Evolutionary conservation across 1,140 invertebrate species (phyloP), one percentile per base, ranked within the genome.

Genomic region (Trichogramma pretiosum): DNA sequence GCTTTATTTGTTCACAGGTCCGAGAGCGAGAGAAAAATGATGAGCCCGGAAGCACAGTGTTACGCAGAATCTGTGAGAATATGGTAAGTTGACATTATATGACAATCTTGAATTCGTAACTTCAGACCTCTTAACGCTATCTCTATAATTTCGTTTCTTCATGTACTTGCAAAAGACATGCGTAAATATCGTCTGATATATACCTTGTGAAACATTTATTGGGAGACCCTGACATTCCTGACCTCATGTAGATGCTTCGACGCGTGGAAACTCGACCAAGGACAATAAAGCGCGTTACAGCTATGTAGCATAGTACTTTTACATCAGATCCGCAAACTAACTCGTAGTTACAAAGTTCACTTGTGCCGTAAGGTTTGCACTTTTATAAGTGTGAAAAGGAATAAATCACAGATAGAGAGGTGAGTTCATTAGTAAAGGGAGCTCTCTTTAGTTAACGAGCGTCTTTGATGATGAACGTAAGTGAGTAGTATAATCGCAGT

Each of bases 21-120:
- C 32, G 69, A 72, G 40, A 67, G 57, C 48, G 69, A 70, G 22
- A 65, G 68, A 43, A 72, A 70, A 62, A 70, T 72, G 68, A 58
- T 72, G 53, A 72, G 66, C 53, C 65, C 66, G 28, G 69, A 70
- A 55, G 62, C 62, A 32, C 60, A 61, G 40, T 70, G 67, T 56
- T 72, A 70, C 49, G 53, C 67, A 30, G 69, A 72, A 33, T 63
- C 69, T 42, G 65, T 70, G 39, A 65, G 69, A 53, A 60, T 67
- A 55, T 72, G 69, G 69, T 72, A 49, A 68, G 69, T 62, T 18
- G 8, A n/a, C n/a, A n/a, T n/a, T n/a, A 30, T 30, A 10, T 18
- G 10, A 18, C 4, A 37, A 18, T n/a, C 23, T 23, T 10, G 16
- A 33, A 32, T 40, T 41, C 30, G 34, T 3, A 46, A 46, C 45